These are phyloP conservation scores for Lottia scabra DNA, from an alignment of 2,888 invertebrate species.

Conservation along the genomic window DNA sequence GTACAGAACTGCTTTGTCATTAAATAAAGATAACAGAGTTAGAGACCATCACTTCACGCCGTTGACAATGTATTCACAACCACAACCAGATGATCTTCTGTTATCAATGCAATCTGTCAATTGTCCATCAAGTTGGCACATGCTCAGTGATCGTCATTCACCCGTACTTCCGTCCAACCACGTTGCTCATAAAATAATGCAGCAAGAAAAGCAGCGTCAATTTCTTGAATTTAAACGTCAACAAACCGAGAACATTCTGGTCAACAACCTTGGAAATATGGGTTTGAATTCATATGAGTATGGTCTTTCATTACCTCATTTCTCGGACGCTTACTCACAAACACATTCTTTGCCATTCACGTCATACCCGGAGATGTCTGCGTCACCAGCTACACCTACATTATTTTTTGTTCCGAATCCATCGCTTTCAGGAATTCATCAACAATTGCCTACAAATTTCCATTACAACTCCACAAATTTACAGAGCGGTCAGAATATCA, in stretches of 20 bases:
- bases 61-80: not conserved
- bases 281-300: not conserved
- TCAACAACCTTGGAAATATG: not conserved
- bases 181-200: slow-evolving; percentile 45
- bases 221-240: slow-evolving; percentile 45
- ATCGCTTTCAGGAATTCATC: not conserved
- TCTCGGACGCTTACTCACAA: not conserved
- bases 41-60: not conserved
- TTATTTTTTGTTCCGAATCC: not conserved
- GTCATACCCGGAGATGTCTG: not conserved
- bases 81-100: slow-evolving; percentile 25
- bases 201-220: slow-evolving; percentile 47
- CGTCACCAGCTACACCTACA: not conserved
- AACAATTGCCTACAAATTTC: not conserved
- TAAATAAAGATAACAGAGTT: not conserved
- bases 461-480: not conserved
- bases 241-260: slow-evolving; percentile 22
- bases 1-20: not conserved
- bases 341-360: not conserved
- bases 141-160: slow-evolving; percentile 52
- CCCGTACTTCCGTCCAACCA: slow-evolving; percentile 58
- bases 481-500: not conserved
- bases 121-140: slow-evolving; percentile 60
- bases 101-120: slow-evolving; percentile 27
- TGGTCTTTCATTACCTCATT: not conserved